Conservation (phyloP, 2,797 vertebrate genomes). For the Prunella strophiata region DNA sequence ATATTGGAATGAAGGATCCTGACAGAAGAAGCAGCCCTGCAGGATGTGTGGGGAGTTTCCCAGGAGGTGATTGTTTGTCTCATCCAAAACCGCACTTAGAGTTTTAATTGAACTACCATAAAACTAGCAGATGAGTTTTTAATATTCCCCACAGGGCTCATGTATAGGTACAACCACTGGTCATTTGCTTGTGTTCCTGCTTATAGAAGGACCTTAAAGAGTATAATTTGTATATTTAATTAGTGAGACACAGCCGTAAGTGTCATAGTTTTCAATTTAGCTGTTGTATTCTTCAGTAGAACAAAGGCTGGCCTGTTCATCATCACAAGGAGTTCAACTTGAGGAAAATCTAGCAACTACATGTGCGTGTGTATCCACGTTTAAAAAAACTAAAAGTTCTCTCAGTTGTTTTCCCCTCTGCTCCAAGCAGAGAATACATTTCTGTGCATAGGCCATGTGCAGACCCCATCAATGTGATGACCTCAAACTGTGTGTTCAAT, state of each 20-base stretch:
- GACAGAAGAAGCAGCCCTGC: background rate
- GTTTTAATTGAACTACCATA: background rate
- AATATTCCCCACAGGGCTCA: background rate
- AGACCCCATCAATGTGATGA: background rate
- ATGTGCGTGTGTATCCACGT: background rate
- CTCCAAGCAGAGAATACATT: background rate
- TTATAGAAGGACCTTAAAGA: background rate
- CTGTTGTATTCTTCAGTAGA: background rate
- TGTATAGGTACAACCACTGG: background rate
- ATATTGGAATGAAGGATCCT: background rate
- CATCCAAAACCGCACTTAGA: background rate
- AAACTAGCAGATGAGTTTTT: background rate
- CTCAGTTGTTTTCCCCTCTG: fast-evolving
- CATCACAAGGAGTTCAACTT: background rate
- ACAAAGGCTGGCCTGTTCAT: background rate
- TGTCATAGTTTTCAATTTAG: background rate
- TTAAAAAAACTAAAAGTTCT: background rate
- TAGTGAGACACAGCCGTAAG: background rate
- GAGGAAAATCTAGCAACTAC: background rate
- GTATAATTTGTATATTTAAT: background rate
- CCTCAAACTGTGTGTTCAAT: background rate
- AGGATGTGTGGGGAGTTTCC: background rate
- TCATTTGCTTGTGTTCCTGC: background rate
- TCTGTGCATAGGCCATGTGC: background rate
- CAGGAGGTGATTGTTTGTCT: background rate